Evolutionary conservation across 2,888 invertebrate genomes (phyloP).

Genomic region (Cerastoderma edule): DNA sequence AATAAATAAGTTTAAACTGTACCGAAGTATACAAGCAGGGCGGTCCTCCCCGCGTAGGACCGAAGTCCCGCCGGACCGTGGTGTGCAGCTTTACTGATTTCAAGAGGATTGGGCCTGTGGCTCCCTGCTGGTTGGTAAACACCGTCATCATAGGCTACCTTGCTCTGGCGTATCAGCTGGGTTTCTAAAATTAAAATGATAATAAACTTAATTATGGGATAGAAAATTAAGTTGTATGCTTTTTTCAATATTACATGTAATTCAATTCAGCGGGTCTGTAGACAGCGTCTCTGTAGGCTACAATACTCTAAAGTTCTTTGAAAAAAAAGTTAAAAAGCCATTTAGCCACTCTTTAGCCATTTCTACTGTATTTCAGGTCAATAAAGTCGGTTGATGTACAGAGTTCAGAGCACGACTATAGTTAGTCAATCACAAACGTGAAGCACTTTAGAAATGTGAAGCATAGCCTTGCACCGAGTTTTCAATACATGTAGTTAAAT

Average conservation of each 20-base stretch:
- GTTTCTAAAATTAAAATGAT: conserved; percentile 80
- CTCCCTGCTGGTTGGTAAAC: conserved; percentile 85
- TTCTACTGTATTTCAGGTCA: too few relatives aligned
- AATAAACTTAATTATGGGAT: background rate
- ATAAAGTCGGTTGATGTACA: too few relatives aligned
- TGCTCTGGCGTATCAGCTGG: conserved; percentile 85
- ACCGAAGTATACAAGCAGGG: conserved; percentile 87
- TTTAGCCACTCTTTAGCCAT: too few relatives aligned
- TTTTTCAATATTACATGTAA: too few relatives aligned
- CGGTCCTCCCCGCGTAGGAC: conserved; percentile 86
- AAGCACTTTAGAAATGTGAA: background rate
- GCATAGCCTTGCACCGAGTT: too few relatives aligned
- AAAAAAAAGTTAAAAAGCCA: too few relatives aligned
- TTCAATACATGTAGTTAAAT: too few relatives aligned
- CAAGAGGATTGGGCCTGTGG: conserved; percentile 86
- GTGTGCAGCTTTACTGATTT: conserved; percentile 85
- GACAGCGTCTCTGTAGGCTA: too few relatives aligned
- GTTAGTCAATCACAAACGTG: too few relatives aligned
- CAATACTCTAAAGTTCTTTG: too few relatives aligned
- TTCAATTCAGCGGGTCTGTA: too few relatives aligned
- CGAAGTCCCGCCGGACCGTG: conserved; percentile 81
- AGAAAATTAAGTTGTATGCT: background rate
- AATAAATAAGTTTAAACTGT: conserved; percentile 49
- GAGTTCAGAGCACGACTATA: background rate
- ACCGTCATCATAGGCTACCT: conserved; percentile 86